Conservation (phyloP, 1,140 invertebrate species). For the Tetraneura akinire region DNA sequence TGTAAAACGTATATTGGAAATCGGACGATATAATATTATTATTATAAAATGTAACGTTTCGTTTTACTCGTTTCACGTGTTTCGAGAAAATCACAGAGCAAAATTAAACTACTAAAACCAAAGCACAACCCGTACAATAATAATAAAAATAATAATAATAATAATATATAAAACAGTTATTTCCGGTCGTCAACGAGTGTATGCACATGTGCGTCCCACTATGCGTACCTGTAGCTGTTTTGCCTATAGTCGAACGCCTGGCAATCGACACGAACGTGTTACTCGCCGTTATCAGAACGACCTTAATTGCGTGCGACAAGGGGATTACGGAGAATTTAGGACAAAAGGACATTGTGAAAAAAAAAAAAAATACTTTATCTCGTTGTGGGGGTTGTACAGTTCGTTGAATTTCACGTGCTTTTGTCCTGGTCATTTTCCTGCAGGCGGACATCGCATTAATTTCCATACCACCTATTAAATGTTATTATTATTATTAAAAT, state of each 20-base stretch:
- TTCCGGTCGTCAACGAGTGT: too few relatives aligned
- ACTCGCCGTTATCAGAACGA: not conserved
- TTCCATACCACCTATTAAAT: not conserved
- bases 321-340: not conserved
- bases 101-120: not conserved
- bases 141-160: not conserved
- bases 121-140: not conserved
- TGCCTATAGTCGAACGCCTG: not conserved
- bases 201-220: not conserved
- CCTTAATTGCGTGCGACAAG: not conserved
- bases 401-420: not conserved
- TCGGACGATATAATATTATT: too few relatives aligned
- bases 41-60: too few relatives aligned
- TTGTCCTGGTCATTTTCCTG: not conserved
- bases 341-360: not conserved
- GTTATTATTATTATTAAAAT: not conserved
- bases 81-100: not conserved
- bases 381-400: not conserved
- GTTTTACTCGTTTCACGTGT: not conserved
- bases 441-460: not conserved
- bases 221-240: slow-evolving; percentile 19
- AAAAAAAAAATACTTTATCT: not conserved
- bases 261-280: not conserved
- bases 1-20: too few relatives aligned
- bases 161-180: not conserved